Base-by-base conservation (phyloP, 2,888 invertebrate genomes). In the Xestoiulus laeticollis region DNA sequence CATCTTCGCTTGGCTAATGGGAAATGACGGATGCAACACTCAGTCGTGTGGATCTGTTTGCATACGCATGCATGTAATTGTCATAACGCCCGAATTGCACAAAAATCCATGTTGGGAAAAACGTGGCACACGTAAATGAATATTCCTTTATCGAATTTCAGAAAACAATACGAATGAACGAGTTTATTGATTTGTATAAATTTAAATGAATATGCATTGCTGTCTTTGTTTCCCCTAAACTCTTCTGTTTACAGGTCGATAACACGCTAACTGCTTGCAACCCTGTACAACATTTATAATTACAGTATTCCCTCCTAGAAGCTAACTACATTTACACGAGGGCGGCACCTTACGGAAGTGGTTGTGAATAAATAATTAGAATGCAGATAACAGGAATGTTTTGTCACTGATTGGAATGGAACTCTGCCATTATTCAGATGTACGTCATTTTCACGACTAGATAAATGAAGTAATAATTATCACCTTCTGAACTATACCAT, bases 21-120 rank as follows among this genome's bases (percentile, higher is more conserved):
- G 78, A 78, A 78, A 78, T 78, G 78, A 78, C 30, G 78, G 78
- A 78, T 78, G 78, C 30, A 78, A 78, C 78, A 30, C 78, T 78
- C 78, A 78, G 30, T 26, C 26, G 78, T 78, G 78, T 78, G 78
- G 30, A 78, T 78, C 78, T 78, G 78, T 78, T 78, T 78, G 78
- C 78, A 78, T 78, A 78, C 78, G 30, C 78, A 30, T 3, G 78
- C 78, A 78, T 78, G 78, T 30, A 78, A 78, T 78, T 78, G 78
- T 78, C 78, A 78, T 30, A 78, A 78, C 30, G 30, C 78, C n/a
- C 26, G 30, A 78, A 78, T 26, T 78, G 1, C 30, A 30, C 30
- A 78, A 78, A 78, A 78, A 78, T 30, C 30, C 30, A 78, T 78
- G 68, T 68, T 26, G 78, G 30, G 48, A 14, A 78, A 68, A 78